Conservation (phyloP, 2,797 vertebrate genomes). For the Gallinago solitaria region DNA sequence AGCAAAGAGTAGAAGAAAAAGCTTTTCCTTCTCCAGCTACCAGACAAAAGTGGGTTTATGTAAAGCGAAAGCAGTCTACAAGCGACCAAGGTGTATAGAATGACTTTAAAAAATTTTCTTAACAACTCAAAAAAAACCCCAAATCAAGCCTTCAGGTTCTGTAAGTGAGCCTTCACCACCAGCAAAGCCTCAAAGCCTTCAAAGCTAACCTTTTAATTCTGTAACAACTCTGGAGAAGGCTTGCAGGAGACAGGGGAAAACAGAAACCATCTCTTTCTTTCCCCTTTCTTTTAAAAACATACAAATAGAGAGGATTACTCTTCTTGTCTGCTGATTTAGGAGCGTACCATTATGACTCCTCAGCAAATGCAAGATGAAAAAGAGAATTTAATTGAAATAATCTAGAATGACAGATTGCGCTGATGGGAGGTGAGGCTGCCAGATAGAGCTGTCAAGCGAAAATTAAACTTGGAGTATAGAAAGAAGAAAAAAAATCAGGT, state of each 20-base stretch:
- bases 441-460: constrained; percentile 35
- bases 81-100: not conserved
- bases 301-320: not conserved
- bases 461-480: not conserved
- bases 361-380: constrained; percentile 21
- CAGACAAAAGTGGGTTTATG: not conserved
- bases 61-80: not conserved
- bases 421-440: constrained; percentile 13
- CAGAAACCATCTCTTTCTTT: not conserved
- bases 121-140: not conserved
- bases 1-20: not conserved
- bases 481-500: not conserved
- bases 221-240: not conserved
- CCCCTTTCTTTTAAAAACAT: not conserved
- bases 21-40: not conserved
- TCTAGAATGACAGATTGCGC: constrained; percentile 13
- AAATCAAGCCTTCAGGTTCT: not conserved
- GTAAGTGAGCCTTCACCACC: not conserved
- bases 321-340: constrained; percentile 22
- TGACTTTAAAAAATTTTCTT: not conserved
- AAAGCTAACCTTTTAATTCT: not conserved
- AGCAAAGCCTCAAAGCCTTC: not conserved
- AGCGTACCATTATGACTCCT: not conserved
- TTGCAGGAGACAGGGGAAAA: not conserved
- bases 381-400: constrained; percentile 50